These are phyloP conservation scores for Corythaixoides concolor DNA, from an alignment of 2,113 vertebrate genomes.

Conservation along the genomic window DNA sequence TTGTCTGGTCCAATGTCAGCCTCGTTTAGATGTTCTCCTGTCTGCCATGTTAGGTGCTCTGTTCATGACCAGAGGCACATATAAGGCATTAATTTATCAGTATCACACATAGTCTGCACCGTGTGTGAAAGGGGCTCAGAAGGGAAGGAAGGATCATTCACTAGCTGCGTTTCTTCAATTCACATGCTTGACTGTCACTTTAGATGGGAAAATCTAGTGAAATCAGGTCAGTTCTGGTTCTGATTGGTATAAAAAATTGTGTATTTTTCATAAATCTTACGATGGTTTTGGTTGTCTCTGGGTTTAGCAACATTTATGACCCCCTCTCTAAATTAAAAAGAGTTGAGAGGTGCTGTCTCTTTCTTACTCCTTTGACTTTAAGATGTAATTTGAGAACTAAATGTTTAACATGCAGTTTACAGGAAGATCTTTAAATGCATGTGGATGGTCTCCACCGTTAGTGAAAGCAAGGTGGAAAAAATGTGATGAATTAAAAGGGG, in stretches of 20 bases:
- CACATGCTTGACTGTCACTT: slow-evolving; percentile 13
- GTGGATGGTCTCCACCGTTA: not conserved
- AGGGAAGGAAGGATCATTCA: not conserved
- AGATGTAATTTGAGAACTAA: not conserved
- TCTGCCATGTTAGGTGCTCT: not conserved
- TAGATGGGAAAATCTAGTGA: slow-evolving; percentile 17
- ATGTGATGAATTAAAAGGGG: not conserved
- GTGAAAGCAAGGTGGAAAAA: not conserved
- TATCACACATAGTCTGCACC: not conserved
- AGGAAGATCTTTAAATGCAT: not conserved
- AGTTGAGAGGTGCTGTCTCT: slow-evolving; percentile 9
- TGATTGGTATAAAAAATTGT: not conserved
- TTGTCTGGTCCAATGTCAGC: not conserved
- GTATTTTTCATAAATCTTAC: slow-evolving; percentile 37
- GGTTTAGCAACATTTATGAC: slow-evolving; percentile 47
- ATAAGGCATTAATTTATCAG: not conserved
- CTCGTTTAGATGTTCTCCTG: slow-evolving; percentile 8
- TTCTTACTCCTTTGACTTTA: slow-evolving; percentile 36
- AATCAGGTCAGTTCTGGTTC: slow-evolving; percentile 58
- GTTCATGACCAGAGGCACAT: not conserved
- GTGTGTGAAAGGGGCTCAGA: not conserved
- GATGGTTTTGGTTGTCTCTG: slow-evolving; percentile 54
- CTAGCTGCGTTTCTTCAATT: slow-evolving; percentile 33
- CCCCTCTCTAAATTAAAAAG: slow-evolving; percentile 41
- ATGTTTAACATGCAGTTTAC: not conserved